Conservation (phyloP, 2,113 vertebrate species). For the Myxocyprinus asiaticus region DNA sequence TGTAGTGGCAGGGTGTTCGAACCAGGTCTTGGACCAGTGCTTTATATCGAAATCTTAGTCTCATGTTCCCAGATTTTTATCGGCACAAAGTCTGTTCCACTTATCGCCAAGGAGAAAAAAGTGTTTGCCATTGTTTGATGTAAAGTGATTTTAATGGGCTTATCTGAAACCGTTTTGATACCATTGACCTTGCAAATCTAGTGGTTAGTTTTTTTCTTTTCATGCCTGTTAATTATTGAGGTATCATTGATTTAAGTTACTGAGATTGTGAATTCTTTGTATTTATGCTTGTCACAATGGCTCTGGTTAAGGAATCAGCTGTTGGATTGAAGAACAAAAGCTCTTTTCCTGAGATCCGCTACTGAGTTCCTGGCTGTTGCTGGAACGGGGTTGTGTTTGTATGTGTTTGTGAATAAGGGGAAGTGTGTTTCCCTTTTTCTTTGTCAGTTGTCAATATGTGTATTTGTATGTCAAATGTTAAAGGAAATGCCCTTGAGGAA, state of each 20-base stretch:
- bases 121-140: no score
- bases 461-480: neutral
- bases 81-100: no score
- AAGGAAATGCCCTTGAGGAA: slow-evolving; percentile 28
- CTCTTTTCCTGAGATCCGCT: slow-evolving; percentile 3
- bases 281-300: neutral
- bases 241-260: no score
- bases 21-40: no score
- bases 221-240: no score
- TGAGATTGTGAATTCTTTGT: no score
- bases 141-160: no score
- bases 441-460: slow-evolving; percentile 3
- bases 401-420: neutral
- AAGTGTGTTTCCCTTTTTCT: slow-evolving; percentile 1
- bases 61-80: neutral
- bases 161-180: no score
- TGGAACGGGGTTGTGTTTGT: neutral
- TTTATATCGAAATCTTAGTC: neutral
- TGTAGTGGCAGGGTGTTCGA: no score
- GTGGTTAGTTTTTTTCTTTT: no score
- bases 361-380: neutral
- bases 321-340: neutral
- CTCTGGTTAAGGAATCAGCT: neutral
- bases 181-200: no score
- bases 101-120: no score